Base-by-base conservation (phyloP, 2,113 vertebrate genomes). In the Craseonycteris thonglongyai region DNA sequence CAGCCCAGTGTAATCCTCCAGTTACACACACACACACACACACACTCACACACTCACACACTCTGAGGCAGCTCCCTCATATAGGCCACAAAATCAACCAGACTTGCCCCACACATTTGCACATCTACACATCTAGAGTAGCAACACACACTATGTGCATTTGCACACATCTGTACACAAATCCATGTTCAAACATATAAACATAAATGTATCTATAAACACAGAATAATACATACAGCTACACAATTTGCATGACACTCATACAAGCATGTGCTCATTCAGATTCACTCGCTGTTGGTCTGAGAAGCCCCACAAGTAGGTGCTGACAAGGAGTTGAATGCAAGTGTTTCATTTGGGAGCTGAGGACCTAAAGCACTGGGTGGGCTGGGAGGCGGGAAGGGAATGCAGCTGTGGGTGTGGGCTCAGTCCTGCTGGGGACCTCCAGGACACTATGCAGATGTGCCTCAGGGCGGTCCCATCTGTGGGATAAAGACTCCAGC, bases 371-470 rank as follows among this genome's bases (percentile, higher is more conserved):
- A 72, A 66, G 42, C 54, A 71, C 22, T 0, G 10, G 56, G 24
- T 14, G 3, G 15, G n/a, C 6, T 6, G 4, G 24, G 68, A 59
- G 33, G 11, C 6, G 13, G 33, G 18, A 12, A 26, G n/a, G 38
- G 13, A 16, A 11, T n/a, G 38, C 51, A 9, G 7, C 8, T 9
- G 4, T 18, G 0, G n/a, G 22, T 33, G 11, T 14, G 33, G 33
- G 58, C 33, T 45, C 28, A 0, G 30, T 45, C 65, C 59, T 3
- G 1, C 72, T 38, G 9, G 56, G 45, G 49, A 22, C 49, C 30
- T 33, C 82, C 40, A 18, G 28, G 49, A 56, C 22, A 68, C 1
- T 0, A 28, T 0, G 2, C 0, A 10, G 63, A 4, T 6, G 24
- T 0, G 6, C n/a, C 18, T 24, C 40, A 9, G 21, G 6, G 13